A percentile compares a stretch with the other conserved stretches of the same genome.
phyloP scores from a whole-genome alignment of 2,113 vertebrate species.

The Cryptotis parvus region DNA sequence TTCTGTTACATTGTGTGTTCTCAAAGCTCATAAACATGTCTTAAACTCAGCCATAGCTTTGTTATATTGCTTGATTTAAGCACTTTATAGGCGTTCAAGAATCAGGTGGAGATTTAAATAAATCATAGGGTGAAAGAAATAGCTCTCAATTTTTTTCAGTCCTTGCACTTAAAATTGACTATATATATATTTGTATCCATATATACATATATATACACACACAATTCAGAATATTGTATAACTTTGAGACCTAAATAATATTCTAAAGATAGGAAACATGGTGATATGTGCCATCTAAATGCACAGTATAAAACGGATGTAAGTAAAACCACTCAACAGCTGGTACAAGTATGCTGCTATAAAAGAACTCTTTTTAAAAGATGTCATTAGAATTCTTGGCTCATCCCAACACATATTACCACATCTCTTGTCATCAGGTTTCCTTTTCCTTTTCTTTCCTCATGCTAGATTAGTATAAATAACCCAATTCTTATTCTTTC shows the following conservation, averaged over 20 bases:
- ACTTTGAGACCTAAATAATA: conserved; percentile 46
- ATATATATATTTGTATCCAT: neutral
- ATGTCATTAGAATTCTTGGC: conserved; percentile 44
- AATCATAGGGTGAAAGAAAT: conserved; percentile 45
- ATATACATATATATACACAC: too few species aligned
- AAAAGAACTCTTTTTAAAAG: conserved; percentile 40
- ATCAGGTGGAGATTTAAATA: conserved; percentile 49
- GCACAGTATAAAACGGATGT: conserved; percentile 53
- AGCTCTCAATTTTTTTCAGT: conserved; percentile 61
- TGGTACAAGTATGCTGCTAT: conserved; percentile 61
- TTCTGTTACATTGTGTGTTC: neutral
- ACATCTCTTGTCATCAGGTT: neutral
- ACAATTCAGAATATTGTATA: conserved; percentile 47
- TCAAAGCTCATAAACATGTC: conserved; percentile 3
- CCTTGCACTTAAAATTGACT: conserved; percentile 56
- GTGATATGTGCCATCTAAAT: conserved; percentile 50
- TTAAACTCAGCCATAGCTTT: conserved; percentile 43
- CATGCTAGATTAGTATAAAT: neutral
- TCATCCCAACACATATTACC: neutral
- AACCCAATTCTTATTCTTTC: conserved; percentile 37
- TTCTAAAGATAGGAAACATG: conserved; percentile 71
- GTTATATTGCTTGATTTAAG: conserved; percentile 44
- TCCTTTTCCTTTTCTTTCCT: conserved; percentile 30
- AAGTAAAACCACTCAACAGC: conserved; percentile 68
- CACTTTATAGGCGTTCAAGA: conserved; percentile 42